phyloP scores from a whole-genome alignment of 2,888 invertebrate species.

The Zaprionus bogoriensis region DNA sequence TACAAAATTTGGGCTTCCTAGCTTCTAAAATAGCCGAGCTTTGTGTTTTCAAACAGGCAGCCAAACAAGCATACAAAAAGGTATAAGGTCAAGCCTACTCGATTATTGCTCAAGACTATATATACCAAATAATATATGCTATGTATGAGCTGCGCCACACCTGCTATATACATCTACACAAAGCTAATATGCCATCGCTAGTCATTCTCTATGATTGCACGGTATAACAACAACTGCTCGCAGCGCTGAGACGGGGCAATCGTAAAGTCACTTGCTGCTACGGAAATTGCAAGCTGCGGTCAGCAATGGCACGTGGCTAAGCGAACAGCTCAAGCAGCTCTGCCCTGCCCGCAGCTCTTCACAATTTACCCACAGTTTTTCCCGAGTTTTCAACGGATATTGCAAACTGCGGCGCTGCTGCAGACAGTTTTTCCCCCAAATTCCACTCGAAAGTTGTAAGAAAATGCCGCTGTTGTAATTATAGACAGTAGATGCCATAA shows the following conservation, averaged over 20 bases:
- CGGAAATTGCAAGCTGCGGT: conserved; percentile 75
- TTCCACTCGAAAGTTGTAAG: neutral
- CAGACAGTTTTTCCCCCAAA: conserved; percentile 3
- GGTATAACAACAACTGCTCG: no score
- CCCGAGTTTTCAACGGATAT: conserved; percentile 61
- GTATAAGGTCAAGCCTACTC: no score
- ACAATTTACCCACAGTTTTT: conserved; percentile 25
- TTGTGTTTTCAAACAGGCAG: no score
- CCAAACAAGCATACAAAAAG: no score
- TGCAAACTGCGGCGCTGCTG: conserved; percentile 55
- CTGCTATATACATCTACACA: no score
- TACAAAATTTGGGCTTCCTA: no score
- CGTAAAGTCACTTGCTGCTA: conserved; percentile 65
- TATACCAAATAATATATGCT: no score
- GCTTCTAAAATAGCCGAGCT: no score
- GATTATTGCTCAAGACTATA: no score
- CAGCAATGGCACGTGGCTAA: conserved; percentile 42
- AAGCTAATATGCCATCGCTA: no score
- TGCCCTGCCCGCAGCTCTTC: conserved; percentile 23
- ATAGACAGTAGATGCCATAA: conserved; percentile 17
- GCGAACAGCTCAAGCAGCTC: neutral
- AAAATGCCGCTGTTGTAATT: conserved; percentile 24
- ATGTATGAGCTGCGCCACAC: no score
- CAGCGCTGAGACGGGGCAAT: conserved; percentile 50
- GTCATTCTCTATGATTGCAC: no score